These are phyloP conservation scores for Neoarius graeffei DNA, from an alignment of 2,113 vertebrate species.

Conservation along the genomic window DNA sequence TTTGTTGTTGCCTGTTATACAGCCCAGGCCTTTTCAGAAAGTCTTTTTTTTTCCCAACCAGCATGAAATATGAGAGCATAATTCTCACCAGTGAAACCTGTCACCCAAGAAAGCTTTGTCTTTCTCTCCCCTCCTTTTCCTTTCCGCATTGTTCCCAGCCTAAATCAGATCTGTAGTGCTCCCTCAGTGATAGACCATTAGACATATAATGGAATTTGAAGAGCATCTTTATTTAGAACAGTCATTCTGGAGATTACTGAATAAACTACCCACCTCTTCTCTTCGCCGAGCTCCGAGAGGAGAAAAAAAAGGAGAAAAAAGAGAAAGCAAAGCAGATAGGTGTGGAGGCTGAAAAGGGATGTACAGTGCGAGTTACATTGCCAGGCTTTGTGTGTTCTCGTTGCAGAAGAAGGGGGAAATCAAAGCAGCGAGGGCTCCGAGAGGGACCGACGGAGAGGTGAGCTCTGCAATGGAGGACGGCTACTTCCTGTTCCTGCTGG, in stretches of 20 bases:
- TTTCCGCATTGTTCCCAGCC: conserved; percentile 51
- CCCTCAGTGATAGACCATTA: conserved; percentile 59
- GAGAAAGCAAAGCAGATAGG: conserved; percentile 58
- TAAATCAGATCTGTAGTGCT: conserved; percentile 59
- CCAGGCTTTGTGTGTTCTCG: conserved; percentile 60
- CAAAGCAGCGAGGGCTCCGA: conserved; percentile 41
- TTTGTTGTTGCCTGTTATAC: conserved; percentile 33
- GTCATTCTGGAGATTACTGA: conserved; percentile 60
- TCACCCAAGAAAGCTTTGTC: conserved; percentile 48
- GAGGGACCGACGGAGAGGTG: conserved; percentile 48
- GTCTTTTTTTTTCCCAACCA: conserved; percentile 25
- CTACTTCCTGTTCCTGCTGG: conserved; percentile 54
- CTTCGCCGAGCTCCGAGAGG: conserved; percentile 44
- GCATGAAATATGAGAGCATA: conserved; percentile 50
- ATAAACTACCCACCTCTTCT: conserved; percentile 64
- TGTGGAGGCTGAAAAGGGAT: conserved; percentile 60
- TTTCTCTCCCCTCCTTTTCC: conserved; percentile 37
- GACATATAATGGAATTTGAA: conserved; percentile 63
- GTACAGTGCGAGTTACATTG: conserved; percentile 58
- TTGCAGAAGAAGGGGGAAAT: conserved; percentile 59
- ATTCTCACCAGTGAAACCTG: conserved; percentile 50
- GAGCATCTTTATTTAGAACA: conserved; percentile 65
- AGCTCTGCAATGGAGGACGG: conserved; percentile 47
- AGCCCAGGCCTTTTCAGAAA: conserved; percentile 35
- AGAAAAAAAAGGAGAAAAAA: conserved; percentile 50